These are phyloP conservation scores for Bellardia pandia DNA, from an alignment of 2,888 invertebrate genomes.

Conservation along the genomic window DNA sequence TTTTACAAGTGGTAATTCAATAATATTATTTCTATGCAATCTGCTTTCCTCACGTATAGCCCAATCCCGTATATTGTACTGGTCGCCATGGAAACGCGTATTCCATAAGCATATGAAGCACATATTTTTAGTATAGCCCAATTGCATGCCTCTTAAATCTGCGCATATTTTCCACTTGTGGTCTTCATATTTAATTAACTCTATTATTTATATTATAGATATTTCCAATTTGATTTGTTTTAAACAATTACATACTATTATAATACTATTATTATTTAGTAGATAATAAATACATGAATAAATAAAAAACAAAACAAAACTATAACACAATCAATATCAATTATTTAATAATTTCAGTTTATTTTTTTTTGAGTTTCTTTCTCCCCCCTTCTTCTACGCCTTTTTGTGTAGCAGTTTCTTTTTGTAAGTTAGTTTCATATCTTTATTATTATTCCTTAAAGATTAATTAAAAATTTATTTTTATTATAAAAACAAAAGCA, in stretches of 20 bases:
- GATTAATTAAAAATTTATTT: conserved; percentile 58
- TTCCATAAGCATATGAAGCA: too few species aligned
- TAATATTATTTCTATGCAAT: too few species aligned
- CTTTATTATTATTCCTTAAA: conserved; percentile 45
- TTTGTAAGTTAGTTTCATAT: conserved; percentile 61
- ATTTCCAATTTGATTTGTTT: conserved; percentile 51
- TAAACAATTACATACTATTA: conserved; percentile 51
- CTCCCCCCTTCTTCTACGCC: background rate
- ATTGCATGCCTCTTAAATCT: too few species aligned
- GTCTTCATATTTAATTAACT: too few species aligned
- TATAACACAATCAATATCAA: background rate
- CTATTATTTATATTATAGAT: too few species aligned
- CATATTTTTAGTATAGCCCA: too few species aligned
- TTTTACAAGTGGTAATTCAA: too few species aligned
- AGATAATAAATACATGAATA: conserved; percentile 5
- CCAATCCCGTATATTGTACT: too few species aligned
- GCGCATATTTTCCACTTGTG: too few species aligned
- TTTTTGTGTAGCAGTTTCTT: conserved; percentile 28
- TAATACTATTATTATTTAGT: conserved; percentile 18
- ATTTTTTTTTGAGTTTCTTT: background rate
- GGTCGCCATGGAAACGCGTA: too few species aligned
- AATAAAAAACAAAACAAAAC: conserved; percentile 12
- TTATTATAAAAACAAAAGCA: conserved; percentile 59
- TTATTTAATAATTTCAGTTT: conserved; percentile 56
- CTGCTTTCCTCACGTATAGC: too few species aligned